Evolutionary conservation across 1,140 invertebrate genomes (phyloP), one percentile per base, ranked within the genome.

Genomic region (Tetramorium simillimum): DNA sequence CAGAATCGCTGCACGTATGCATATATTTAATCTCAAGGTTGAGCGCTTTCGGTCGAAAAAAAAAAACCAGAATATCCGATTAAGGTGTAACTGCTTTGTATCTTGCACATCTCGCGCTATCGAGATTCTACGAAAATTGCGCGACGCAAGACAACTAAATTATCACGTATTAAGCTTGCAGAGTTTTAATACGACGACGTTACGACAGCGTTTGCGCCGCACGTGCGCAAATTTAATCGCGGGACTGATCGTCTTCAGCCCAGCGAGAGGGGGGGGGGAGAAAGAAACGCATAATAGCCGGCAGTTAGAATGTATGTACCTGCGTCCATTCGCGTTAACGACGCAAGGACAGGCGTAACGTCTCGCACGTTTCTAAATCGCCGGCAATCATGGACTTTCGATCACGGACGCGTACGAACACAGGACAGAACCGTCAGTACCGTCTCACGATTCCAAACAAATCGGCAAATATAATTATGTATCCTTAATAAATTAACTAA

Each of bases 291-390:
- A 58, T 46, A 82, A 81, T 81, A 82, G 67, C 40, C n/a, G 67
- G 37, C 53, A 82, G 67, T 82, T 82, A 82, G 18, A 82, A 82
- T 73, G 67, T 72, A 33, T 28, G 33, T 56, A 81, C 33, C n/a
- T 43, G 33, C 14, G 49, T 73, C 51, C n/a, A 72, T 72, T 62
- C 21, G 67, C 87, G 33, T 75, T 88, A 86, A 80, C 80, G 63
- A 73, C 62, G 53, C 43, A 53, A n/a, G 21, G 24, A 53, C 58
- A 37, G n/a, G 49, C 53, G 49, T 53, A 49, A 65, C 40, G 62
- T 80, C 62, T 62, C 43, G 10, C 82, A 58, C 73, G 70, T 73
- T 76, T 86, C 82, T 73, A 86, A 86, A 89, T 89, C 49, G 46
- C 40, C 7, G 18, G 62, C 72, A 69, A 37, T 37, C 86, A 18